These are phyloP conservation scores for Geopemphigus sp. DNA, from an alignment of 1,140 invertebrate species.

Conservation along the genomic window DNA sequence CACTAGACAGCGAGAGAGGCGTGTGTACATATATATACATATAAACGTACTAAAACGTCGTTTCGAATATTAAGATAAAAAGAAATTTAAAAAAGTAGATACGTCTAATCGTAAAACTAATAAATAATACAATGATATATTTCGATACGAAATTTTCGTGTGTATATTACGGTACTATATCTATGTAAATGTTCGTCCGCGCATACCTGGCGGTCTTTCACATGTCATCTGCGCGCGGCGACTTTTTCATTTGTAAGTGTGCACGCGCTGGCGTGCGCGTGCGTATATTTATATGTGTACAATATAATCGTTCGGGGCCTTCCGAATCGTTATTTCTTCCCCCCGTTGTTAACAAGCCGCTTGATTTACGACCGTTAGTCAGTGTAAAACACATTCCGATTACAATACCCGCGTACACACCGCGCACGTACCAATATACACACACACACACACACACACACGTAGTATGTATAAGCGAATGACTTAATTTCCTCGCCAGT, in stretches of 20 bases:
- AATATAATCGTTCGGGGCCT: conserved; percentile 26
- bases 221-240: conserved; percentile 2
- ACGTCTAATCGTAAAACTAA: too few species aligned
- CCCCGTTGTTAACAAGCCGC: conserved; percentile 38
- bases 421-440: background rate
- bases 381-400: conserved; percentile 29
- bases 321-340: conserved; percentile 38
- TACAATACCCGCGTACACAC: too few species aligned
- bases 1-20: too few species aligned
- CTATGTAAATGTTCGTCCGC: too few species aligned
- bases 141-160: background rate
- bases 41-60: too few species aligned
- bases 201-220: conserved; percentile 10
- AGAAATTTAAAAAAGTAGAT: too few species aligned
- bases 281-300: background rate
- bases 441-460: background rate
- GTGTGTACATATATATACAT: too few species aligned
- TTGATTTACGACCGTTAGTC: conserved; percentile 31
- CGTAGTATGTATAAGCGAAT: background rate
- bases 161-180: too few species aligned
- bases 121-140: background rate
- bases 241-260: background rate
- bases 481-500: conserved; percentile 18
- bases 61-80: too few species aligned
- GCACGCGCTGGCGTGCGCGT: too few species aligned